Evolutionary conservation across 1,140 invertebrate genomes (phyloP).

Genomic region (Pogonomyrmex barbatus): DNA sequence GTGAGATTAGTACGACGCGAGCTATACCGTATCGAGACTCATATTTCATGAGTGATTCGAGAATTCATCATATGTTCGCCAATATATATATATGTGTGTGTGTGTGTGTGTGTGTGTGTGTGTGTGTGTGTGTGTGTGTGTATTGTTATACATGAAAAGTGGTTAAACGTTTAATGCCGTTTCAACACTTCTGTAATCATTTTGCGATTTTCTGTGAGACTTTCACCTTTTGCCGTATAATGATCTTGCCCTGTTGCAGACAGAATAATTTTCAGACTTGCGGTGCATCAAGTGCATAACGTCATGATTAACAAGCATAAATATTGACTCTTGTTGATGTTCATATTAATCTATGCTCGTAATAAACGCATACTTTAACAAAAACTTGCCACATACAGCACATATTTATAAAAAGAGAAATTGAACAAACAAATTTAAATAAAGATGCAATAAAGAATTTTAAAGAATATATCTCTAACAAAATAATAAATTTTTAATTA

Average conservation of each 20-base stretch:
- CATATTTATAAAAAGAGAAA: background rate
- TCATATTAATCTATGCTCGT: background rate
- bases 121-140: too few relatives aligned
- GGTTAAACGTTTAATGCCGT: slow-evolving; percentile 19
- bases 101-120: too few relatives aligned
- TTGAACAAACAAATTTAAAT: background rate
- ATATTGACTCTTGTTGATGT: background rate
- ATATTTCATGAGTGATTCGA: slow-evolving; percentile 53
- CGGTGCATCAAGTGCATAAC: background rate
- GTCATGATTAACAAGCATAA: background rate
- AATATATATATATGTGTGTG: background rate
- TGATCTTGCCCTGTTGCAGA: background rate
- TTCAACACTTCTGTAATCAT: slow-evolving; percentile 58
- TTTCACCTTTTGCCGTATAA: slow-evolving; percentile 41
- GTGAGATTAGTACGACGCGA: slow-evolving; percentile 30
- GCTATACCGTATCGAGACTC: slow-evolving; percentile 38
- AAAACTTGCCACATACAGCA: too few relatives aligned
- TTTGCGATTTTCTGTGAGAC: slow-evolving; percentile 38
- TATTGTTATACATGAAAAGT: slow-evolving; percentile 9
- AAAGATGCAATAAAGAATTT: background rate
- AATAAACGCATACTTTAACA: background rate
- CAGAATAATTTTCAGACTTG: slow-evolving; percentile 12
- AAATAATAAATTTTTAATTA: background rate
- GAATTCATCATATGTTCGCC: slow-evolving; percentile 38
- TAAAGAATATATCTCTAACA: background rate